Conservation (phyloP, 2,888 invertebrate species). For the Linnaemya tessellans region DNA sequence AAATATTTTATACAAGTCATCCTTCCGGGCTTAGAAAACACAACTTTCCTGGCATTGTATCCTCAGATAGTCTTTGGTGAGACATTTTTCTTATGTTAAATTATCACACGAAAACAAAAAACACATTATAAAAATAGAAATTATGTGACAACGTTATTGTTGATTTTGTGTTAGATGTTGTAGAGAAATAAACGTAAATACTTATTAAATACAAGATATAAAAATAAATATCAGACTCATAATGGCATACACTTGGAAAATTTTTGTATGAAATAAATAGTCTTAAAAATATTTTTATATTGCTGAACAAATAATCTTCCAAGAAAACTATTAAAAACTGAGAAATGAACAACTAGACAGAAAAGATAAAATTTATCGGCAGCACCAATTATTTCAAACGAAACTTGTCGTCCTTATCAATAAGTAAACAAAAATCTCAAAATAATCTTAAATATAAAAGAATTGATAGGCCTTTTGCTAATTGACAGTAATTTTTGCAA, state of each 20-base stretch:
- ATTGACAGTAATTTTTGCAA: too few relatives aligned
- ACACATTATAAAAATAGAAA: background rate
- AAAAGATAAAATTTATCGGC: too few relatives aligned
- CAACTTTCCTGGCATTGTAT: conserved; percentile 8
- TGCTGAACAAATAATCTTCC: too few relatives aligned
- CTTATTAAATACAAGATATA: conserved; percentile 24
- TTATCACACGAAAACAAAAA: background rate
- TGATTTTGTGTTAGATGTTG: conserved; percentile 54
- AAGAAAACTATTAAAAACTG: too few relatives aligned
- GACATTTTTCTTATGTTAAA: conserved; percentile 19
- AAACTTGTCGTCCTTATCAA: too few relatives aligned
- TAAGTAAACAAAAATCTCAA: too few relatives aligned
- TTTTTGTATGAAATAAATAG: background rate
- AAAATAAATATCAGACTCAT: background rate
- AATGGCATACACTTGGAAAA: conserved; percentile 12
- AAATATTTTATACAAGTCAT: conserved; percentile 14
- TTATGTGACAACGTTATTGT: conserved; percentile 62
- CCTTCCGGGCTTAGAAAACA: conserved; percentile 26
- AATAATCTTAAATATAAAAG: too few relatives aligned
- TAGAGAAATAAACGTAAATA: conserved; percentile 45
- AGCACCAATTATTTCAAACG: too few relatives aligned
- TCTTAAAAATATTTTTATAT: background rate
- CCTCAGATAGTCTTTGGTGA: background rate
- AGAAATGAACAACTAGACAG: too few relatives aligned
- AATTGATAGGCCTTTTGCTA: too few relatives aligned